Evolutionary conservation across 2,113 vertebrate species (phyloP), one percentile per base, ranked within the genome.

Genomic region (Hippocampus guttulatus): DNA sequence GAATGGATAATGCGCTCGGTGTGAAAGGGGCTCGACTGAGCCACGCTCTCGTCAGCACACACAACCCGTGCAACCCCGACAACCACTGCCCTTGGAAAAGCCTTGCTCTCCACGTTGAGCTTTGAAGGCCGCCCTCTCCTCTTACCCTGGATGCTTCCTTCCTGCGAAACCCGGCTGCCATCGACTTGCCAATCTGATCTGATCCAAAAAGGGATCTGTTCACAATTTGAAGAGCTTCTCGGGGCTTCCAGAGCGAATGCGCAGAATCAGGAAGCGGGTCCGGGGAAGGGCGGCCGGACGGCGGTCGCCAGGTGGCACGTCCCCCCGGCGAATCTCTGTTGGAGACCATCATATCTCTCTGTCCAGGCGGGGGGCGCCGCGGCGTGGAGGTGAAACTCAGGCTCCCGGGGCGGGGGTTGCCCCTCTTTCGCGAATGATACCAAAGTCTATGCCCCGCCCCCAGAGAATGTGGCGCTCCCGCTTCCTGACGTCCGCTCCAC

Each of bases 361-460:
- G 45, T 47, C 45, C 45, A 47, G 12, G 45, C 15, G 52, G 52
- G 21, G 2, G 54, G n/a, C 20, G 54, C 9, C 11, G 54, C 11
- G 54, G 27, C 27, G 15, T 8, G 15, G 0, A 61, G 58, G 67
- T 71, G 77, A 23, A 47, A 47, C 0, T 77, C 72, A 64, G 81
- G 78, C 79, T 81, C 78, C 77, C 74, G 72, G 71, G 77, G 82
- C 47, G 75, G 84, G 82, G 88, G 88, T 89, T 84, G 85, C 87
- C 81, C 82, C 84, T 82, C 84, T 82, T 66, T 72, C 85, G 87
- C 88, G 90, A 91, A 92, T 89, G 90, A 93, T 92, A 92, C 92
- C 91, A 91, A 92, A 92, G 90, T 88, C 71, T 87, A 91, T 84
- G 88, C 88, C 82, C 79, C 58, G 71, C 83, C 75, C 76, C 27